These are phyloP conservation scores for Ahaetulla prasina DNA, from an alignment of 2,113 vertebrate genomes.

Conservation along the genomic window DNA sequence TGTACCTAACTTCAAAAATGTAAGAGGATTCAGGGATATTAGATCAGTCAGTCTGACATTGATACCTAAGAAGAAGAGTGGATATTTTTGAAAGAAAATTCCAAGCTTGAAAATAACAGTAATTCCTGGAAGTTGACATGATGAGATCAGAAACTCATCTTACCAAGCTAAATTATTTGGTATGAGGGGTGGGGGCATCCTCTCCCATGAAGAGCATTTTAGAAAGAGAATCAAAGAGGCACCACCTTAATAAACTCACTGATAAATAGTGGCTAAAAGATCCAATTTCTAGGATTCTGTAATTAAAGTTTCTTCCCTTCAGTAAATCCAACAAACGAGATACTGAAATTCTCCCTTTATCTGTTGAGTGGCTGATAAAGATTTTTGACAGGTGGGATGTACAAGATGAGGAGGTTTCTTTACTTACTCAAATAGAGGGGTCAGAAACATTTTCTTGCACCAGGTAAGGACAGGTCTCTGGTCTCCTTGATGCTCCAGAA, in stretches of 20 bases:
- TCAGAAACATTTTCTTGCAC: neutral
- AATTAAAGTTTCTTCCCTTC: neutral
- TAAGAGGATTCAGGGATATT: neutral
- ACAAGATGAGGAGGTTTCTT: neutral
- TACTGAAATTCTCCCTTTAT: neutral
- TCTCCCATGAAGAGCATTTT: neutral
- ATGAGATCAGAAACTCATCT: neutral
- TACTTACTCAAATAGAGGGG: neutral
- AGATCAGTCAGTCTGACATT: too few species aligned
- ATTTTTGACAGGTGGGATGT: neutral
- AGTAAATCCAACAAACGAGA: neutral
- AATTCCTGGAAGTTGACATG: neutral
- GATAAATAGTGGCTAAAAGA: neutral
- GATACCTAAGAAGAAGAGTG: too few species aligned
- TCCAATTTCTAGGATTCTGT: neutral
- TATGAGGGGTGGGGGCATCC: neutral
- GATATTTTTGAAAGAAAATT: too few species aligned
- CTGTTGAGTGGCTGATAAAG: neutral
- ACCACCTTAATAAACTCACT: neutral
- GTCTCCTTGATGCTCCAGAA: too few species aligned
- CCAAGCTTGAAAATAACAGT: too few species aligned
- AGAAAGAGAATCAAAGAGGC: neutral
- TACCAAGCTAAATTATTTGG: neutral
- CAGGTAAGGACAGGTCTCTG: neutral
- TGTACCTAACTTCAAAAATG: neutral